Evolutionary conservation across 2,113 vertebrate species (phyloP).

Genomic region (Panthera leo): DNA sequence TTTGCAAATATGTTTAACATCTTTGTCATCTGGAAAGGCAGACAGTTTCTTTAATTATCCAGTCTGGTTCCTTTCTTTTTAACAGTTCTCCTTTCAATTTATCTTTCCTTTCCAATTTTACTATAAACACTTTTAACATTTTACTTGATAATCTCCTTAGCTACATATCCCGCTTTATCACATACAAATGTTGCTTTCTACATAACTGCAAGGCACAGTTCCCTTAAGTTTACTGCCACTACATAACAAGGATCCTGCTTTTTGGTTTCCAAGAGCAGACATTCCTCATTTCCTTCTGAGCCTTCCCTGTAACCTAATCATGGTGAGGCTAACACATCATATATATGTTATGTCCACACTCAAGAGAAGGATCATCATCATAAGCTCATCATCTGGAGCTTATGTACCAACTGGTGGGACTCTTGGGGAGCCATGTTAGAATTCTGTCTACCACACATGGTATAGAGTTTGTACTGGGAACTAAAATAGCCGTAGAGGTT

Average conservation of each 20-base stretch:
- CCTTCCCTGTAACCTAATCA: fast-evolving
- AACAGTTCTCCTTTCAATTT: background rate
- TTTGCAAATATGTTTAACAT: background rate
- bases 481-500: background rate
- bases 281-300: background rate
- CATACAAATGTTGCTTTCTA: background rate
- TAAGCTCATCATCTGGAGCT: background rate
- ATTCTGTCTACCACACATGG: background rate
- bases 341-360: background rate
- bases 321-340: background rate
- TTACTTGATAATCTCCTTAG: background rate
- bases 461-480: background rate
- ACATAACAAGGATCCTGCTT: background rate
- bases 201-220: background rate
- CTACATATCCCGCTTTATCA: background rate
- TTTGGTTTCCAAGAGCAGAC: background rate
- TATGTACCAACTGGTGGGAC: background rate
- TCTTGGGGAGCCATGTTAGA: background rate
- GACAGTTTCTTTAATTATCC: background rate
- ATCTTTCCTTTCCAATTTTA: background rate
- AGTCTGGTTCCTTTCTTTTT: background rate
- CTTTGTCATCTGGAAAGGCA: background rate
- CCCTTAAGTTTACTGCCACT: background rate
- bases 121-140: background rate
- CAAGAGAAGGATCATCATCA: background rate